Evolutionary conservation across 2,113 vertebrate genomes (phyloP).

Genomic region (Thryonomys swinderianus): DNA sequence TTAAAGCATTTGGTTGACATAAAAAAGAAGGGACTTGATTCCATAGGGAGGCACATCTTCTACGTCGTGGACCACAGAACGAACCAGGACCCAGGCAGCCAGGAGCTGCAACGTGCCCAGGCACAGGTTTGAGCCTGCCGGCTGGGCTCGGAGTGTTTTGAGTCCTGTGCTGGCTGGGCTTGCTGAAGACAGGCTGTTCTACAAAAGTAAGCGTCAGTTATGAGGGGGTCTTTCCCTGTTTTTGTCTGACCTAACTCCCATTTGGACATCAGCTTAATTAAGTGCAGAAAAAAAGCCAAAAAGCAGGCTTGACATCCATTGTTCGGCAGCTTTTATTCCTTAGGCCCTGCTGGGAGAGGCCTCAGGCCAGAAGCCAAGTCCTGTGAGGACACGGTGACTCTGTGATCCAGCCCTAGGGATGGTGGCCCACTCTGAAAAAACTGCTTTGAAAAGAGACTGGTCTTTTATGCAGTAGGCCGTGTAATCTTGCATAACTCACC

Average conservation of each 20-base stretch:
- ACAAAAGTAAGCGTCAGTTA: not conserved
- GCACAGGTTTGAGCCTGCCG: fast-evolving
- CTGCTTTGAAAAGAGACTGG: slow-evolving; percentile 13
- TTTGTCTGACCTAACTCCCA: slow-evolving; percentile 17
- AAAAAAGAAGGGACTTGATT: not conserved
- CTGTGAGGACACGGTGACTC: not conserved
- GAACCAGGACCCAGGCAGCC: not conserved
- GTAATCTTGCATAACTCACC: not conserved
- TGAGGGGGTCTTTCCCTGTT: not conserved
- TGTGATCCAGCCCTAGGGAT: not conserved
- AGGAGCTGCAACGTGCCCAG: not conserved
- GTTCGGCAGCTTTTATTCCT: slow-evolving; percentile 13
- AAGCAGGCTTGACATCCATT: not conserved
- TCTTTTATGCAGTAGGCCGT: not conserved
- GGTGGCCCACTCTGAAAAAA: not conserved
- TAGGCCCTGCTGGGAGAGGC: slow-evolving; percentile 33
- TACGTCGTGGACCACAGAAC: not conserved
- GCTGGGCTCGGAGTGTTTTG: not conserved
- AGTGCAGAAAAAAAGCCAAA: not conserved
- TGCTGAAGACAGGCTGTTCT: slow-evolving; percentile 32
- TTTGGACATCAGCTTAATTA: slow-evolving; percentile 4
- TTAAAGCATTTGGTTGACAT: not conserved
- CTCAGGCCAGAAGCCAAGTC: slow-evolving; percentile 44
- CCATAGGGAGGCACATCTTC: not conserved
- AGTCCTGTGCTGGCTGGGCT: slow-evolving; percentile 32